Evolutionary conservation across 2,797 vertebrate genomes (phyloP), one percentile per base, ranked within the genome.

Genomic region (Alfaro cultratus): DNA sequence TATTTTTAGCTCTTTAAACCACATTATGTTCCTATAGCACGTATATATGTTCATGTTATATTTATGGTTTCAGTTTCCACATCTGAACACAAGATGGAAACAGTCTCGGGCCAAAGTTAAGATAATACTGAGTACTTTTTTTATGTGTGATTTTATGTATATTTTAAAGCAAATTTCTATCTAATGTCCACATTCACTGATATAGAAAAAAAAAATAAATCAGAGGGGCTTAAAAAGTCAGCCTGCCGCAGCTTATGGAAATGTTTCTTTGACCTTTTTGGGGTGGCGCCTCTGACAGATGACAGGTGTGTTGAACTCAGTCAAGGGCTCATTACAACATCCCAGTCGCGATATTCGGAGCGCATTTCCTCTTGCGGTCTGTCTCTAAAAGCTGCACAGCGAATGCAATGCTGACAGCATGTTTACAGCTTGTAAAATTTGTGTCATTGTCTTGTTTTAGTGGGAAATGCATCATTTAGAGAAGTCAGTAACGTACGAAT

Each of bases 1-100:
- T 81, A 68, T 83, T 88, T 85, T 82, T 47, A 81, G 43, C 23
- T 79, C 78, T 80, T 85, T 82, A 90, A 91, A 90, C 89, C 83
- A 78, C 87, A 88, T 13, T 4, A 13, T n/a, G 60, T 83, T 77
- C 36, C 71, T 73, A 18, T 39, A 43, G 10, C 26, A 39, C 21
- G 0, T 70, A 16, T 0, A 13, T 26, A 47, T 45, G 31, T 62
- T 41, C 3, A 57, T 45, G 1, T 79, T 11, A 64, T 1, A 0
- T 77, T 26, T 43, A 55, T 73, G 29, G 18, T 49, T 78, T 86
- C 88, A 88, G 2, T 88, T 94, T 76, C 92, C 74, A 53, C 4
- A 41, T 83, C 55, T 45, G 41, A 81, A 88, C 94, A 94, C 93
- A 92, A 95, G 95, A 90, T 94, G 95, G 93, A 86, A 83, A 90